Conservation (phyloP, 1,140 invertebrate genomes). For the Tenebrio molitor region DNA sequence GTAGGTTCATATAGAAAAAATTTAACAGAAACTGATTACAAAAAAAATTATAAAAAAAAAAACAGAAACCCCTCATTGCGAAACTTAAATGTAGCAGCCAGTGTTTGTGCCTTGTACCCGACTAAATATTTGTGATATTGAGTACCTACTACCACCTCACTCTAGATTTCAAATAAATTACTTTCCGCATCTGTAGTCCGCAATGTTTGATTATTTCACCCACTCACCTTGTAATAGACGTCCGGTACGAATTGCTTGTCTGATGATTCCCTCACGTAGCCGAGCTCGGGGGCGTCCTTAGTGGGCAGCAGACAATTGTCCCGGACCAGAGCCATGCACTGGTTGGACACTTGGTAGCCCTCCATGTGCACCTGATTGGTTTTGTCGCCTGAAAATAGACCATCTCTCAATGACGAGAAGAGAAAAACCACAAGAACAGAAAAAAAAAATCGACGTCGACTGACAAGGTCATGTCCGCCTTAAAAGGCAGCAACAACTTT, state of each 20-base stretch:
- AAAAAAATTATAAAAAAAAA: constrained; percentile 38
- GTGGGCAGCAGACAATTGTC: constrained; percentile 97
- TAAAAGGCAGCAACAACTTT: too few relatives aligned
- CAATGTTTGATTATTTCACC: constrained; percentile 37
- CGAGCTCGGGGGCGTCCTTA: constrained; percentile 96
- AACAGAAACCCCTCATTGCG: constrained; percentile 49
- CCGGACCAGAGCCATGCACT: constrained; percentile 96
- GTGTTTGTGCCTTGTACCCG: constrained; percentile 63
- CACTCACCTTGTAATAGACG: constrained; percentile 97
- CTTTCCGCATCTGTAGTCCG: constrained; percentile 59
- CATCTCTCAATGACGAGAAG: too few relatives aligned
- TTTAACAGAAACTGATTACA: background rate
- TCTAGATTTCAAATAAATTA: constrained; percentile 61
- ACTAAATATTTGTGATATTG: constrained; percentile 64
- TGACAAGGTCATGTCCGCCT: too few relatives aligned
- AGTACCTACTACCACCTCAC: constrained; percentile 63
- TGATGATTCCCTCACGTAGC: constrained; percentile 93
- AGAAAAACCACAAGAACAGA: background rate
- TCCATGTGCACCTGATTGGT: constrained; percentile 97
- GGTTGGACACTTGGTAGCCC: constrained; percentile 98
- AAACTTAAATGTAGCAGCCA: constrained; percentile 58
- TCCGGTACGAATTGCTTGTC: constrained; percentile 98
- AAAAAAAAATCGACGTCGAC: too few relatives aligned
- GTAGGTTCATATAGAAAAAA: constrained; percentile 24
- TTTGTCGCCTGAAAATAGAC: constrained; percentile 80